These are phyloP conservation scores for Mizuhopecten yessoensis DNA, from an alignment of 1,140 invertebrate species.

Conservation along the genomic window DNA sequence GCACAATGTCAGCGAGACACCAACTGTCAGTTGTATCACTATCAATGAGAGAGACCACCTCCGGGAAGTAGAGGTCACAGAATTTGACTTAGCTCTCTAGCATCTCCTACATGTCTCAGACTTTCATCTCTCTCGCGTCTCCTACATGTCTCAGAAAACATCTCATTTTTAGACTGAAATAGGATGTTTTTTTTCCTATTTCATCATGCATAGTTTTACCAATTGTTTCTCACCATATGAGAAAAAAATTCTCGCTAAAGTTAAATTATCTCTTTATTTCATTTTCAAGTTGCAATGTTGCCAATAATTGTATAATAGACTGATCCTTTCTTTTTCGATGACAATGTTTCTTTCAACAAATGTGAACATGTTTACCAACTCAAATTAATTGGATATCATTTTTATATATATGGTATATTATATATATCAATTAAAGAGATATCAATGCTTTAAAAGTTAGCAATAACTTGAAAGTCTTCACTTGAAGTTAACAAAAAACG, in stretches of 20 bases:
- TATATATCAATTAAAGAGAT: too few species aligned
- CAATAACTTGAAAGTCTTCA: too few species aligned
- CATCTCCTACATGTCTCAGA: background rate
- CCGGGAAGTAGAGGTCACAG: constrained; percentile 58
- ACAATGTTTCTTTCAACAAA: too few species aligned
- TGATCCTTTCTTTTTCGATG: background rate
- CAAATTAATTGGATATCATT: too few species aligned
- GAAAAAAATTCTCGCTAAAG: background rate
- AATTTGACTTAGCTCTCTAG: constrained; percentile 54
- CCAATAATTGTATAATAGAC: background rate
- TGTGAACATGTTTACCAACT: too few species aligned
- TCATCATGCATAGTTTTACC: background rate
- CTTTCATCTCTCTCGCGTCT: background rate
- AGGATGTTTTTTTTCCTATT: background rate
- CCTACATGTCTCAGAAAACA: background rate
- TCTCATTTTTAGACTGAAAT: background rate
- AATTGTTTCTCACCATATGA: background rate
- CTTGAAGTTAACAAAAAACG: too few species aligned
- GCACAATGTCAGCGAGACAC: constrained; percentile 61
- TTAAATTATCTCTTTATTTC: background rate
- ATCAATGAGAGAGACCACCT: constrained; percentile 80
- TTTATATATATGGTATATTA: too few species aligned
- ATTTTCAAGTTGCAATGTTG: background rate
- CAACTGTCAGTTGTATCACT: constrained; percentile 74
- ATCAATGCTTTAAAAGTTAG: too few species aligned